These are phyloP conservation scores for Oxystoma pomonae DNA, from an alignment of 2,888 invertebrate species.

Conservation along the genomic window DNA sequence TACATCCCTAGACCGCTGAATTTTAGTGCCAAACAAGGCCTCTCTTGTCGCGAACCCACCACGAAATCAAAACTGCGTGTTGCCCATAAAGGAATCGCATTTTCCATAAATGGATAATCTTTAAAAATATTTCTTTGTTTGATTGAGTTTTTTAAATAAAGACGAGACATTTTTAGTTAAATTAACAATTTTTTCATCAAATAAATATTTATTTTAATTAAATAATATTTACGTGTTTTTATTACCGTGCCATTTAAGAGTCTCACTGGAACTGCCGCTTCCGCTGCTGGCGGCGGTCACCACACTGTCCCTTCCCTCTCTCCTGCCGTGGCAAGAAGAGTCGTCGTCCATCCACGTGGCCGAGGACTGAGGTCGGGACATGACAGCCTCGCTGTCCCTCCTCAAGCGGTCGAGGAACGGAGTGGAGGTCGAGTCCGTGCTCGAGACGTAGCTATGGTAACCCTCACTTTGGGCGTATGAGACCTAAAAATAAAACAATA, in stretches of 20 bases:
- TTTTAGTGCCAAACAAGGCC: too few species aligned
- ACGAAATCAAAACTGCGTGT: too few species aligned
- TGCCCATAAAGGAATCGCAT: too few species aligned
- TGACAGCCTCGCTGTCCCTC: slow-evolving; percentile 57
- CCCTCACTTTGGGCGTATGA: slow-evolving; percentile 78
- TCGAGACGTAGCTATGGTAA: slow-evolving; percentile 76
- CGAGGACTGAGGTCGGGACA: slow-evolving; percentile 42
- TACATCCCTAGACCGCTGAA: too few species aligned
- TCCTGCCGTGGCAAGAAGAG: slow-evolving; percentile 15
- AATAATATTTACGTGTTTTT: too few species aligned
- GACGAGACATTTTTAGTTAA: too few species aligned
- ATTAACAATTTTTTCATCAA: too few species aligned
- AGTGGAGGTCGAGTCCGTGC: slow-evolving; percentile 70
- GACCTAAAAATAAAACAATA: slow-evolving; percentile 36
- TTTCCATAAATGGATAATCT: too few species aligned
- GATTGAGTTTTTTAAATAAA: too few species aligned
- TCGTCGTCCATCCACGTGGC: slow-evolving; percentile 28
- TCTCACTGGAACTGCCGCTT: slow-evolving; percentile 69
- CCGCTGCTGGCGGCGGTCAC: slow-evolving; percentile 59
- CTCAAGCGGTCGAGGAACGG: slow-evolving; percentile 71
- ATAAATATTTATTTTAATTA: too few species aligned
- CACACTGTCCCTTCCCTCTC: slow-evolving; percentile 57
- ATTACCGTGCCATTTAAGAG: slow-evolving; percentile 71
- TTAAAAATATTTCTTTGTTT: too few species aligned
- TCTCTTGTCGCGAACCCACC: too few species aligned